phyloP scores from a whole-genome alignment of 1,140 invertebrate species.

The Maconellicoccus hirsutus region DNA sequence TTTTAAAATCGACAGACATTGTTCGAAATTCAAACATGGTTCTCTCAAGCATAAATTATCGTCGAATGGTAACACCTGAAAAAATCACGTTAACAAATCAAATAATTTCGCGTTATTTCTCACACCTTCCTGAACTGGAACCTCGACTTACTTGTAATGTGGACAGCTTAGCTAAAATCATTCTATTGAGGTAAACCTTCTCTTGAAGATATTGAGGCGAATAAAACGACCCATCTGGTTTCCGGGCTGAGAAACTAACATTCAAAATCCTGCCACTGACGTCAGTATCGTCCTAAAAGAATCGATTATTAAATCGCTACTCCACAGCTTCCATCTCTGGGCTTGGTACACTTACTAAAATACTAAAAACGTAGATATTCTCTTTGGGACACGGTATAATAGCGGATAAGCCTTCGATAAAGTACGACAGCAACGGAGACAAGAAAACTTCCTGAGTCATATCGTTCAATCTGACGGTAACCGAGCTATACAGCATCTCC shows the following conservation, averaged over 20 bases:
- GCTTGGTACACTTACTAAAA: slow-evolving; percentile 50
- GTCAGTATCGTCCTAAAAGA: slow-evolving; percentile 66
- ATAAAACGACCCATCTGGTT: slow-evolving; percentile 71
- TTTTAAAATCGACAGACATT: slow-evolving; percentile 81
- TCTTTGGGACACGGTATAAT: slow-evolving; percentile 85
- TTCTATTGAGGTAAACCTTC: slow-evolving; percentile 81
- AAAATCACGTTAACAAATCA: too few species aligned
- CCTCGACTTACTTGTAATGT: slow-evolving; percentile 58
- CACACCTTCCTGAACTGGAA: too few species aligned
- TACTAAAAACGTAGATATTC: slow-evolving; percentile 86
- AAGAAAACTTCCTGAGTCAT: slow-evolving; percentile 90
- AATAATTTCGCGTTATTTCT: too few species aligned
- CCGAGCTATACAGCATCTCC: slow-evolving; percentile 88
- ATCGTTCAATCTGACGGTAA: slow-evolving; percentile 83
- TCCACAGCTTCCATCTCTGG: too few species aligned
- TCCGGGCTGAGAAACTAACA: slow-evolving; percentile 82
- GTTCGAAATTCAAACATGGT: slow-evolving; percentile 90
- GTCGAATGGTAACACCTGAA: slow-evolving; percentile 82
- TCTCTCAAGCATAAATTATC: slow-evolving; percentile 94
- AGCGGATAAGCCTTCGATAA: slow-evolving; percentile 80
- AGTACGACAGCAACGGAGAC: slow-evolving; percentile 77
- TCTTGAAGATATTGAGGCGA: slow-evolving; percentile 81
- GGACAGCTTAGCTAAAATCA: slow-evolving; percentile 69
- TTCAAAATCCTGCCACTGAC: slow-evolving; percentile 78
- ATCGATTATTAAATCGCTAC: background rate